These are phyloP conservation scores for Eilema griseolum DNA, from an alignment of 2,888 invertebrate species.

Conservation along the genomic window DNA sequence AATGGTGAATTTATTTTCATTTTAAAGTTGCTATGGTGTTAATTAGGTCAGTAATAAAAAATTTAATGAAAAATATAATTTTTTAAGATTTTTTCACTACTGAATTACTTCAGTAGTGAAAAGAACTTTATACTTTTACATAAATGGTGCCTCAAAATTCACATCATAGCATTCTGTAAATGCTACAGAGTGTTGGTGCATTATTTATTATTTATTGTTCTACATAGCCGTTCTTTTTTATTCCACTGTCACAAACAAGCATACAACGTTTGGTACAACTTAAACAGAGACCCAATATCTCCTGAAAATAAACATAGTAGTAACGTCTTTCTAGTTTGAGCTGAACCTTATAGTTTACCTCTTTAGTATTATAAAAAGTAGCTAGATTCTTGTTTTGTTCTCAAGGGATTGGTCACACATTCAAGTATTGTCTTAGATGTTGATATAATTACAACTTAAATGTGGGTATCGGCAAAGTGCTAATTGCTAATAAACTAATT, in stretches of 20 bases:
- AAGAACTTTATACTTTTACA: too few relatives aligned
- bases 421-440: too few relatives aligned
- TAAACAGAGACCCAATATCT: too few relatives aligned
- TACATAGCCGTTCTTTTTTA: neutral
- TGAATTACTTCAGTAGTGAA: too few relatives aligned
- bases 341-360: neutral
- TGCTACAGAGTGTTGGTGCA: neutral
- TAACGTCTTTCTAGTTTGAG: neutral
- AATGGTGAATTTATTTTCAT: constrained; percentile 14
- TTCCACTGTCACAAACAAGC: neutral
- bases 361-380: too few relatives aligned
- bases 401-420: too few relatives aligned
- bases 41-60: neutral
- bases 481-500: too few relatives aligned
- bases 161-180: neutral
- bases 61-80: neutral
- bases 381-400: too few relatives aligned
- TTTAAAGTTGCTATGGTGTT: neutral
- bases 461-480: too few relatives aligned
- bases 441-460: too few relatives aligned
- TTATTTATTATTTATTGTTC: neutral
- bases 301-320: neutral
- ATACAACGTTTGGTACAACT: neutral
- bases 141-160: too few relatives aligned
- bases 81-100: neutral